Evolutionary conservation across 2,888 invertebrate species (phyloP), one percentile per base, ranked within the genome.

Genomic region (Unio pictorum): DNA sequence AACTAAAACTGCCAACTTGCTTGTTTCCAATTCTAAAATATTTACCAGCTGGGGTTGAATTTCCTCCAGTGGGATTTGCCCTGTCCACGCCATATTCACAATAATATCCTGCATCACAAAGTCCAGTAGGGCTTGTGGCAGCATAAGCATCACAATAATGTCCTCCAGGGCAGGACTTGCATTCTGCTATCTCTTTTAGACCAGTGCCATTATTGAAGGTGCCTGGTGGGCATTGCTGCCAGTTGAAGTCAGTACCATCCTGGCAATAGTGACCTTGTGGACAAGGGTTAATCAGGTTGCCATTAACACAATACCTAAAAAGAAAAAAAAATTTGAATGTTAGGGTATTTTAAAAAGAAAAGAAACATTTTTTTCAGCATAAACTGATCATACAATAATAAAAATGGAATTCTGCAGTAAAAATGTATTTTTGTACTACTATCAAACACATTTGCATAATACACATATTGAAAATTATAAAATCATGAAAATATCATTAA

Each of bases 191-290:
- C 7, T 59, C 65, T 11, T 79, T 71, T 56, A 87, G 79, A 0
- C 85, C 88, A 0, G 88, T 88, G 65, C 85, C 82, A 68, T 89
- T 87, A 83, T 84, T 87, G 78, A 82, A 88, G 4, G 88, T 89
- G 30, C 89, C 89, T 11, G 82, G 78, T 64, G 87, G 87, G 67
- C 84, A 84, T 18, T 79, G 81, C 68, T 84, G 83, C 87, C 86
- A 87, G 80, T 87, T 81, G 67, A 81, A 74, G 28, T 85, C 87
- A 20, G 88, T 89, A 3, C 87, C 86, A 2, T 70, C 79, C 20
- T 86, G 88, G 72, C 89, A 89, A 76, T 80, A 88, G 75, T 87
- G 78, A 28, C 89, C 89, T 65, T 73, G 74, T 2, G 89, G 88
- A 69, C 89, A 89, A 8, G 73, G 66, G 8, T 68, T 71, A 1